phyloP scores from a whole-genome alignment of 2,888 invertebrate genomes.

The Synanthedon tipuliformis region DNA sequence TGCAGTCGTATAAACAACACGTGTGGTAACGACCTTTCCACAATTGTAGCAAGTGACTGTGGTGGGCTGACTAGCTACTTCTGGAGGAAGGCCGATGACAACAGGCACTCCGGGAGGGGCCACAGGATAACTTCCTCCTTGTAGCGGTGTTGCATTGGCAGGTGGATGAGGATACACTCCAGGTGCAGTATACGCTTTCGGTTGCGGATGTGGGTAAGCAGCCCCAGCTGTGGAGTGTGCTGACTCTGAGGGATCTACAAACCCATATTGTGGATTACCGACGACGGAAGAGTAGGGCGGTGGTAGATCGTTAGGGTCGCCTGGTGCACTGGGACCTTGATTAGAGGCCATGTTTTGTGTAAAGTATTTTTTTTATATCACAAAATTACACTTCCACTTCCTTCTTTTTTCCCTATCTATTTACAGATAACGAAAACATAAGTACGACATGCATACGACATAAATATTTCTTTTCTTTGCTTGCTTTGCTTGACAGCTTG shows the following conservation, averaged over 20 bases:
- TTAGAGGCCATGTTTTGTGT: slow-evolving; percentile 31
- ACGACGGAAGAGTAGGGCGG: slow-evolving; percentile 61
- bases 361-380: too few relatives aligned
- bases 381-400: neutral
- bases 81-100: slow-evolving; percentile 45
- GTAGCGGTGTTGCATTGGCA: slow-evolving; percentile 31
- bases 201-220: slow-evolving; percentile 20
- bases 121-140: slow-evolving; percentile 18
- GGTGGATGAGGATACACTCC: slow-evolving; percentile 57
- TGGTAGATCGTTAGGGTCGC: slow-evolving; percentile 52
- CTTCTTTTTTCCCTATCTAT: too few relatives aligned
- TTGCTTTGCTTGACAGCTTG: too few relatives aligned
- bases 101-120: slow-evolving; percentile 21
- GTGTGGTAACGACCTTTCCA: slow-evolving; percentile 55
- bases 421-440: too few relatives aligned
- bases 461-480: too few relatives aligned
- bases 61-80: slow-evolving; percentile 56
- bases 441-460: too few relatives aligned
- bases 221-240: slow-evolving; percentile 8
- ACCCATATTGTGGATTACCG: slow-evolving; percentile 53
- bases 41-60: slow-evolving; percentile 59
- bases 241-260: slow-evolving; percentile 19
- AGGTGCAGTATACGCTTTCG: slow-evolving; percentile 49
- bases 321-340: slow-evolving; percentile 27
- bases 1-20: slow-evolving; percentile 59